Conservation (phyloP, 2,888 invertebrate species). For the Pseudoips prasinana region DNA sequence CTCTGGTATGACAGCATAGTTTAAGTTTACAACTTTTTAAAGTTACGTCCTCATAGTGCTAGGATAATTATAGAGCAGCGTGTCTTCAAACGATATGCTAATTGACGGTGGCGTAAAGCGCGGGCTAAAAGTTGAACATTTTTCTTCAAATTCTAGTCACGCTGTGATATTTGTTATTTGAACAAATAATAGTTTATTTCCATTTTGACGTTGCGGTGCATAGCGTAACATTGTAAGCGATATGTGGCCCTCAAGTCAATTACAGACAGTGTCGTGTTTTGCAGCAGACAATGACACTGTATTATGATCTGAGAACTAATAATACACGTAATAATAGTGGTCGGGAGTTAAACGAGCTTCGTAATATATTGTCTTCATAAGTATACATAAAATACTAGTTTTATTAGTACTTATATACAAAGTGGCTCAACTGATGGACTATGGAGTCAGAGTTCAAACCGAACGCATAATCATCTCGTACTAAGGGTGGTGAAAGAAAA, state of each 20-base stretch:
- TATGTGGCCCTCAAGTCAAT: conserved; percentile 13
- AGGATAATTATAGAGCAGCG: conserved; percentile 51
- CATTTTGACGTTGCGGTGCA: conserved; percentile 19
- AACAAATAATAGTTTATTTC: conserved; percentile 22
- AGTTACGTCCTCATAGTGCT: conserved; percentile 43
- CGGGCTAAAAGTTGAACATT: conserved; percentile 49
- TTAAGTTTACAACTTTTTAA: conserved; percentile 25
- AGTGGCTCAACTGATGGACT: no score
- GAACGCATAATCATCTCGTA: no score
- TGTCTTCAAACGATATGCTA: conserved; percentile 78
- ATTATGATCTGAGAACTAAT: conserved; percentile 17
- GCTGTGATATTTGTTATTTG: conserved; percentile 33
- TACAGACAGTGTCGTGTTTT: conserved; percentile 13
- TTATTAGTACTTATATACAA: no score
- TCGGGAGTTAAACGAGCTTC: conserved; percentile 1
- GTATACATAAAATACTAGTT: not conserved
- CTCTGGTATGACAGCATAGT: conserved; percentile 38
- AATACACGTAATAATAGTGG: conserved; percentile 7
- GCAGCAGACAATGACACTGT: conserved; percentile 16
- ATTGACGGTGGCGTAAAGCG: conserved; percentile 71
- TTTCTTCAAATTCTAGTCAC: conserved; percentile 49
- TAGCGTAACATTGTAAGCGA: conserved; percentile 21
- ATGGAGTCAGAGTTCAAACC: no score
- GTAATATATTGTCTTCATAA: not conserved
- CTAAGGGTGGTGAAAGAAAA: no score